Evolutionary conservation across 1,140 invertebrate species (phyloP), one percentile per base, ranked within the genome.

Genomic region (Cyrtorhinus lividipennis): DNA sequence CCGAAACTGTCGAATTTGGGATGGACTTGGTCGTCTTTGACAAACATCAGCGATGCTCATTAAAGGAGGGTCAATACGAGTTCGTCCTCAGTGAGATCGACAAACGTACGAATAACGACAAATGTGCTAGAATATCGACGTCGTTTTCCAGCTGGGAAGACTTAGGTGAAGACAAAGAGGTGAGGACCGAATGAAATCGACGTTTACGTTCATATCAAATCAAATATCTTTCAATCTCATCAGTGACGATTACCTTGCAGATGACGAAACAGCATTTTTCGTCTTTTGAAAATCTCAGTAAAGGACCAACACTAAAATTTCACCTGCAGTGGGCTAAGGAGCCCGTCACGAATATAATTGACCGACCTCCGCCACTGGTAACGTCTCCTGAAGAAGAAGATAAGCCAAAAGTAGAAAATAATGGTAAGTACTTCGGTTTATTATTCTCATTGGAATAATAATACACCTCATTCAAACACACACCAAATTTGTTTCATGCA

Each of bases 1-100:
- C 82, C 63, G 82, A 82, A 68, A 77, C 78, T 5, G 83, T 86
- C 71, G 72, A 86, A 2, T 91, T 85, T 71, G 86, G 87, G 26
- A 87, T 88, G 53, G 91, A 95, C 73, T 75, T 96, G 18, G 85
- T 90, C 48, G 82, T 96, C 20, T 94, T 91, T 72, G 92, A 96
- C 71, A 91, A 92, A 72, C 85, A 92, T 66, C 90, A 86, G 71
- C 81, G 87, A 5, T 94, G 90, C 71, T 77, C 88, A 24, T 76
- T 96, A 2, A 85, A 82, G 0, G 89, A 92, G 69, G 92, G 91
- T 1, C 88, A 94, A 72, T 95, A 96, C 75, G 89, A 94, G 72
- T 75, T 94, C 46, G 83, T 86, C 57, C 72, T 95, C 62, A 84
- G 89, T 68, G 87, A 90, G 70, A 77, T 85, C 2, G 77, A 80